Conservation (phyloP, 2,888 invertebrate species). For the Augochlorella aurata region DNA sequence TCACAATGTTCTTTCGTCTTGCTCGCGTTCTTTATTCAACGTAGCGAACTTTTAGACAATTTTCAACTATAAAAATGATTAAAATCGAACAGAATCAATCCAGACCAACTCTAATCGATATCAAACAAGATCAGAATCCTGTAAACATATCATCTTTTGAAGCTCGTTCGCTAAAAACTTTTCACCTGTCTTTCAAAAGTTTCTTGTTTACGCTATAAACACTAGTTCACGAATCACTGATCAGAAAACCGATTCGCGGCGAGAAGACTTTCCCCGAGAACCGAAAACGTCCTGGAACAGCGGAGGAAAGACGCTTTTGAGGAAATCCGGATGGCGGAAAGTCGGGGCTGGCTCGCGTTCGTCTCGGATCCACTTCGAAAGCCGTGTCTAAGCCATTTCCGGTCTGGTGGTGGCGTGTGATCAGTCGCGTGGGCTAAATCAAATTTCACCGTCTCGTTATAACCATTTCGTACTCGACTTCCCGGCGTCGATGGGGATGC, state of each 20-base stretch:
- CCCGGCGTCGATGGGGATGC: conserved; percentile 34
- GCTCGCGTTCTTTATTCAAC: no score
- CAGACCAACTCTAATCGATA: no score
- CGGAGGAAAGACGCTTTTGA: neutral
- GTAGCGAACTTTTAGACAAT: no score
- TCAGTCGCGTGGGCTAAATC: conserved; percentile 27
- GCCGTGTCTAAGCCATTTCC: conserved; percentile 32
- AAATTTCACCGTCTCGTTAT: conserved; percentile 37
- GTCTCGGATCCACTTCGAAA: neutral
- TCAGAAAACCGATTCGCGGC: neutral
- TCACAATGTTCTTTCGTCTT: no score
- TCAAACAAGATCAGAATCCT: no score
- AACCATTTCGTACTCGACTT: conserved; percentile 30
- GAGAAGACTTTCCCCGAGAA: neutral
- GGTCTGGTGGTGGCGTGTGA: conserved; percentile 33
- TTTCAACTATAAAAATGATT: no score
- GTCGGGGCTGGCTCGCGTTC: neutral
- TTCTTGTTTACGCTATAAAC: neutral
- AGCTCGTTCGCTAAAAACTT: no score
- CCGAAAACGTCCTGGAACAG: neutral
- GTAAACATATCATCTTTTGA: no score
- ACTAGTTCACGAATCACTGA: neutral
- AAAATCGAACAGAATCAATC: no score
- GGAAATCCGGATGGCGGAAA: neutral
- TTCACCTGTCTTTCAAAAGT: neutral